Evolutionary conservation across 2,888 invertebrate species (phyloP).

Genomic region (Cabera pusaria): DNA sequence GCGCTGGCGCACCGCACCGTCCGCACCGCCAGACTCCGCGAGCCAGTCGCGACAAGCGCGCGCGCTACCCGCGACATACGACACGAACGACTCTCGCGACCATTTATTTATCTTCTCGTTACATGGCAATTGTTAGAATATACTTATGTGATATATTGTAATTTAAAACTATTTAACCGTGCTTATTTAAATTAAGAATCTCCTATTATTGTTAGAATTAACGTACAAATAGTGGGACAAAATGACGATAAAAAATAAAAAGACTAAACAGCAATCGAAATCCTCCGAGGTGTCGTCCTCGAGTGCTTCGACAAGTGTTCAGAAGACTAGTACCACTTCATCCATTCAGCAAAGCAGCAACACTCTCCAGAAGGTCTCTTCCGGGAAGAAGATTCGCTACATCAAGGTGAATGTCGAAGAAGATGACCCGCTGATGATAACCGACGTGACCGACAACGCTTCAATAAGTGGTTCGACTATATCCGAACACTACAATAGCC

Average conservation of each 20-base stretch:
- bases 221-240: conserved; percentile 60
- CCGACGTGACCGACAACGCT: conserved; percentile 74
- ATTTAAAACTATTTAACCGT: conserved; percentile 63
- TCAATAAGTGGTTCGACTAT: conserved; percentile 75
- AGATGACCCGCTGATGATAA: conserved; percentile 80
- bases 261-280: conserved; percentile 77
- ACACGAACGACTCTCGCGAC: conserved; percentile 80
- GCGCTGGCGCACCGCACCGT: conserved; percentile 43
- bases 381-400: conserved; percentile 78
- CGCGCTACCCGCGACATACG: conserved; percentile 69
- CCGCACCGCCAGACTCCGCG: conserved; percentile 65
- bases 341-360: conserved; percentile 71
- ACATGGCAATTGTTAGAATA: conserved; percentile 72
- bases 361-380: conserved; percentile 68
- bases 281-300: conserved; percentile 67
- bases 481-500: conserved; percentile 78
- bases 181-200: conserved; percentile 59
- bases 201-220: conserved; percentile 48
- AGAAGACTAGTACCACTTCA: conserved; percentile 69
- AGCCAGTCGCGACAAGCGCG: conserved; percentile 73
- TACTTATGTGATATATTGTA: conserved; percentile 55
- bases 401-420: conserved; percentile 81
- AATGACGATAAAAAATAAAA: conserved; percentile 83
- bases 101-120: conserved; percentile 51
- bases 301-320: conserved; percentile 74